These are phyloP conservation scores for Phalacrocorax pelagicus DNA, from an alignment of 2,113 vertebrate genomes.

Conservation along the genomic window DNA sequence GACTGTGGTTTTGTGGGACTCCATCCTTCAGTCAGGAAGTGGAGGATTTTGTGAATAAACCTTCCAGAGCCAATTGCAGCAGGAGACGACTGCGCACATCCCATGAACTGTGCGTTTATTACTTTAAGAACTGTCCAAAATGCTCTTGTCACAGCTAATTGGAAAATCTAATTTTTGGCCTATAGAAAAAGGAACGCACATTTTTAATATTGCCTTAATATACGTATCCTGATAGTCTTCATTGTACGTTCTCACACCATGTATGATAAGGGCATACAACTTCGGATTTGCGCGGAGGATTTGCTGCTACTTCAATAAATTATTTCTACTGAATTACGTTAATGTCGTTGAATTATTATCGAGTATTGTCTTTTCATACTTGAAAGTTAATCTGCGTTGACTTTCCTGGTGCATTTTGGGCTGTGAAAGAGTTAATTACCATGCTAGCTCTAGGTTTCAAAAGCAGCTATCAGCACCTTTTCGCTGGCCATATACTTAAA, in stretches of 20 bases:
- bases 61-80: neutral
- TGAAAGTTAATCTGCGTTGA: neutral
- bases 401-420: neutral
- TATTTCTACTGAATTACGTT: neutral
- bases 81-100: neutral
- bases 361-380: neutral
- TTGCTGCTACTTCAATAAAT: neutral
- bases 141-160: neutral
- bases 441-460: neutral
- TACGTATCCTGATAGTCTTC: neutral
- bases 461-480: neutral
- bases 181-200: neutral
- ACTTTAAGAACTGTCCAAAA: neutral
- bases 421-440: neutral
- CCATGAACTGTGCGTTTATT: neutral
- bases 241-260: neutral
- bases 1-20: neutral
- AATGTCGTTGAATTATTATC: neutral
- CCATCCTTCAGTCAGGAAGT: neutral
- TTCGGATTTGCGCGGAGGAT: neutral
- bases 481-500: neutral
- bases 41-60: neutral
- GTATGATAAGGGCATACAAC: neutral
- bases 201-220: neutral
- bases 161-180: neutral